These are phyloP conservation scores for Nannobrachium achirus DNA, from an alignment of 2,113 vertebrate genomes.

Conservation along the genomic window DNA sequence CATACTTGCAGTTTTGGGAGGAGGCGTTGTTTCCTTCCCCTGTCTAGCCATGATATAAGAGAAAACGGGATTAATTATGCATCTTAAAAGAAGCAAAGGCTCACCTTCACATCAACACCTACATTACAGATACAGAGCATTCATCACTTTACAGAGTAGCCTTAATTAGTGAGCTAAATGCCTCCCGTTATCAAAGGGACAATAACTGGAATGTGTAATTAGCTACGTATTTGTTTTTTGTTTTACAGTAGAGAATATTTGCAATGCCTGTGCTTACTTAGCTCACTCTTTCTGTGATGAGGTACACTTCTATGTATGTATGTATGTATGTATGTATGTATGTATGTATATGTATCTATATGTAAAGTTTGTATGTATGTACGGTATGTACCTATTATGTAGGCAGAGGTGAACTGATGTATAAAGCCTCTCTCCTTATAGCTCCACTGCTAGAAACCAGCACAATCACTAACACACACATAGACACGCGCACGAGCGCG, in stretches of 20 bases:
- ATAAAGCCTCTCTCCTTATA: conserved; percentile 7
- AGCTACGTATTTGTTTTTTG: conserved; percentile 35
- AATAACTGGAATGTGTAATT: conserved; percentile 50
- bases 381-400: conserved; percentile 7
- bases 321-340: conserved; percentile 15
- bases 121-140: background rate
- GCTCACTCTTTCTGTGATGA: conserved; percentile 26
- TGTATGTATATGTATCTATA: conserved; percentile 37
- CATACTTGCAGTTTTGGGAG: background rate
- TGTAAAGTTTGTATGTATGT: too few relatives aligned
- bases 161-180: conserved; percentile 13
- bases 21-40: background rate
- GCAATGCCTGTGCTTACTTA: conserved; percentile 35
- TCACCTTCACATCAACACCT: conserved; percentile 8
- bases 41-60: background rate
- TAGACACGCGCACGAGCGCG: background rate
- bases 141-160: conserved; percentile 7
- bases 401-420: conserved; percentile 7
- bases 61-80: conserved; percentile 2
- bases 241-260: conserved; percentile 30
- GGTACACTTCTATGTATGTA: conserved; percentile 13
- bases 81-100: conserved; percentile 1
- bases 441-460: conserved; percentile 1
- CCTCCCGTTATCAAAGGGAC: conserved; percentile 24
- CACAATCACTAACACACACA: conserved; percentile 4